phyloP scores from a whole-genome alignment of 2,113 vertebrate genomes.

The Serilophus lunatus region DNA sequence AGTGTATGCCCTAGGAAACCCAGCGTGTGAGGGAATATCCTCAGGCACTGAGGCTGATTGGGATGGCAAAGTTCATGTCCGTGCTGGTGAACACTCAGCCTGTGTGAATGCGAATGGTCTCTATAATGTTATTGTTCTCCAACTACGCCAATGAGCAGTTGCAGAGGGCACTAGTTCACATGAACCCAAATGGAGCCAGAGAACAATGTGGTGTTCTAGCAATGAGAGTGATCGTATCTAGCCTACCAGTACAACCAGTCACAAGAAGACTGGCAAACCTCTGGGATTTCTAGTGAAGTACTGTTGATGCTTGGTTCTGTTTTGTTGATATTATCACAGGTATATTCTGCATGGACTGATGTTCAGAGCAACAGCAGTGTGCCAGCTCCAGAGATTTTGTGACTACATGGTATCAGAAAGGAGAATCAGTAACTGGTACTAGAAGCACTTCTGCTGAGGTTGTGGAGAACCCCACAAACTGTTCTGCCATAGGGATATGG shows the following conservation, averaged over 20 bases:
- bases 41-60: rapidly evolving
- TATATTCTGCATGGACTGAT: background rate
- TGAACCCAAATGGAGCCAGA: background rate
- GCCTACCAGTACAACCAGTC: background rate
- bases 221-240: background rate
- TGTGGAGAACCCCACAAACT: background rate
- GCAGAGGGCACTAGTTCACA: background rate
- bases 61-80: background rate
- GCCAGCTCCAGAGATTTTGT: background rate
- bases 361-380: background rate
- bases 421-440: rapidly evolving
- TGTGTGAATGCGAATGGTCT: rapidly evolving
- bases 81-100: background rate
- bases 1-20: background rate
- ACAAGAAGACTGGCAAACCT: background rate
- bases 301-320: background rate
- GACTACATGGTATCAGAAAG: background rate
- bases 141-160: background rate
- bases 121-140: background rate
- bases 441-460: background rate
- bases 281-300: background rate
- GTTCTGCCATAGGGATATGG: background rate
- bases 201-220: background rate
- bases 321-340: background rate
- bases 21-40: background rate